These are phyloP conservation scores for Lasioglossum calceatum DNA, from an alignment of 2,888 invertebrate genomes.

Conservation along the genomic window DNA sequence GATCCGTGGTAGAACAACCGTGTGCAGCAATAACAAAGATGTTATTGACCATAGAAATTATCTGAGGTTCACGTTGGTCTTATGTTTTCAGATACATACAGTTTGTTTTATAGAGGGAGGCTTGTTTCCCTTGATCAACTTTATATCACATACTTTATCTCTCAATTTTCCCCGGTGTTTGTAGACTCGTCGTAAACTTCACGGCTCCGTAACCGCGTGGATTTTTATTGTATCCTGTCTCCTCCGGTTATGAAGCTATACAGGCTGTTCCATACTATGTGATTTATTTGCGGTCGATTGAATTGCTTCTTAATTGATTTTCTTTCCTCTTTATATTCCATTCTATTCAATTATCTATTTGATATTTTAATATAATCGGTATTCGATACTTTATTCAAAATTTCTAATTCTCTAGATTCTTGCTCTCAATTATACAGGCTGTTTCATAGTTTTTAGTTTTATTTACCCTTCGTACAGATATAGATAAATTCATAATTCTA, in stretches of 20 bases:
- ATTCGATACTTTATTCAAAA: neutral
- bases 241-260: neutral
- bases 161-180: neutral
- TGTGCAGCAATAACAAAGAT: too few species aligned
- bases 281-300: neutral
- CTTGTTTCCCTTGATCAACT: neutral
- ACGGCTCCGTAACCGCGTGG: neutral
- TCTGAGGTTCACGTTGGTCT: neutral
- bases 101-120: neutral
- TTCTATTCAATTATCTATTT: neutral
- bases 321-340: neutral
- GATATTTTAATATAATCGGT: too few species aligned
- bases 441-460: neutral
- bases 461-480: too few species aligned
- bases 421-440: neutral
- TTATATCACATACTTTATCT: neutral
- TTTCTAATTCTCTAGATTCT: neutral
- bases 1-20: neutral
- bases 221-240: neutral
- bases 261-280: neutral
- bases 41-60: neutral
- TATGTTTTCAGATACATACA: neutral
- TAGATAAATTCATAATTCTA: too few species aligned
- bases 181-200: neutral
- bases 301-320: neutral